phyloP scores from a whole-genome alignment of 2,888 invertebrate species.

The Boloria euphrosyne region DNA sequence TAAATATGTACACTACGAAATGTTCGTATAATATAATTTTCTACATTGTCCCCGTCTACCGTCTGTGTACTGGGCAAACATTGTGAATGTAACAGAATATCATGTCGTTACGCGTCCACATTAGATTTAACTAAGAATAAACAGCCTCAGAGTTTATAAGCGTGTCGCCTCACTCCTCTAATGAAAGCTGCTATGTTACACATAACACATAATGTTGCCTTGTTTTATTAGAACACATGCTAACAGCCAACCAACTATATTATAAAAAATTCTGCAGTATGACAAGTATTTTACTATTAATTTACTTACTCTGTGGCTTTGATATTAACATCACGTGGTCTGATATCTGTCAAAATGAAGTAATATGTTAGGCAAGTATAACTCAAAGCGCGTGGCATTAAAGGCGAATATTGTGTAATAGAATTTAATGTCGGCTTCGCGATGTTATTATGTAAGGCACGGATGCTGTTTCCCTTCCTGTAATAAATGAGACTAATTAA shows the following conservation, averaged over 20 bases:
- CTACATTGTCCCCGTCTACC: no score
- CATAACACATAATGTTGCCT: constrained; percentile 42
- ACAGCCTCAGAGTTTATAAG: constrained; percentile 43
- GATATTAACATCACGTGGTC: constrained; percentile 18
- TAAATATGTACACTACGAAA: no score
- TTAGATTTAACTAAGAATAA: constrained; percentile 46
- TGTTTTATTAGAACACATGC: constrained; percentile 45
- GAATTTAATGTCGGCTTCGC: constrained; percentile 37
- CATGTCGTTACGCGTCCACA: constrained; percentile 39
- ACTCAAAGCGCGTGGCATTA: constrained; percentile 20
- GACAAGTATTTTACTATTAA: constrained; percentile 13
- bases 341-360: constrained; percentile 10
- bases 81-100: constrained; percentile 35
- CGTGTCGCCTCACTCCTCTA: constrained; percentile 47
- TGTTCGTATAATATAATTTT: no score
- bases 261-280: constrained; percentile 25
- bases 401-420: constrained; percentile 36
- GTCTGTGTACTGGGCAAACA: constrained; percentile 25
- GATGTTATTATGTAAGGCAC: constrained; percentile 48
- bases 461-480: constrained; percentile 57
- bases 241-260: constrained; percentile 24
- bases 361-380: constrained; percentile 19
- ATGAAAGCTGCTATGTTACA: constrained; percentile 49
- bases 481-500: constrained; percentile 77
- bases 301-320: constrained; percentile 28